These are phyloP conservation scores for Sesia bembeciformis DNA, from an alignment of 2,888 invertebrate genomes.

Conservation along the genomic window DNA sequence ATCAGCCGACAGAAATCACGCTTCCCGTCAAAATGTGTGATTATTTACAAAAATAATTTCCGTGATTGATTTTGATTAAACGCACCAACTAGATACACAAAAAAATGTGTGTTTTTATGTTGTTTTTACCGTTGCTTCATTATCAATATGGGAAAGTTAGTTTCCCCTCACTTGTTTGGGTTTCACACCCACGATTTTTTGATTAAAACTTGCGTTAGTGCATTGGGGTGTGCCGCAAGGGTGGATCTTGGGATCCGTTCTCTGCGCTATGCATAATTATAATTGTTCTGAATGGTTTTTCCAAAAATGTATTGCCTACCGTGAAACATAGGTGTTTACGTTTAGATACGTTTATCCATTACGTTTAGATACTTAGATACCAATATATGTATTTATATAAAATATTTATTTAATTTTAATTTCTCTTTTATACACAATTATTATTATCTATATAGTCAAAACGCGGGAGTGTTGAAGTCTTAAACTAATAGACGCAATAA, in stretches of 20 bases:
- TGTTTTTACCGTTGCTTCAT: slow-evolving; percentile 54
- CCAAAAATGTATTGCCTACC: not conserved
- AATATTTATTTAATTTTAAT: no score
- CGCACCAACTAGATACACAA: slow-evolving; percentile 37
- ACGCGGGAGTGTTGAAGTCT: no score
- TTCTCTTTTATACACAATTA: no score
- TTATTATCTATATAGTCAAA: no score
- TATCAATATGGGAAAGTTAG: slow-evolving; percentile 68
- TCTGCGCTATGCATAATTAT: slow-evolving; percentile 24
- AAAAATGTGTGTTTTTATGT: slow-evolving; percentile 41
- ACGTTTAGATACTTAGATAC: no score
- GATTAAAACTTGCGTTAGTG: slow-evolving; percentile 62
- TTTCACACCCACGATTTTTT: slow-evolving; percentile 69
- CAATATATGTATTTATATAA: no score
- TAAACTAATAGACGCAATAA: no score
- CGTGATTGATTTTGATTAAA: slow-evolving; percentile 45
- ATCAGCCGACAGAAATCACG: slow-evolving; percentile 34
- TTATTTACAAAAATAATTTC: slow-evolving; percentile 56
- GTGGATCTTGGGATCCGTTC: slow-evolving; percentile 48
- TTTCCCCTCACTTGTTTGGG: slow-evolving; percentile 60
- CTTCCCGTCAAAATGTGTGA: slow-evolving; percentile 34
- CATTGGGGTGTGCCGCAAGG: slow-evolving; percentile 57
- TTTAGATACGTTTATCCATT: no score
- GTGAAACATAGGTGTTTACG: not conserved
- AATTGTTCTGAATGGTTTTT: slow-evolving; percentile 2